A percentile compares a stretch with the other conserved stretches of the same genome.
Conservation (phyloP, 2,888 invertebrate genomes). For the Trachelus troglodyta region DNA sequence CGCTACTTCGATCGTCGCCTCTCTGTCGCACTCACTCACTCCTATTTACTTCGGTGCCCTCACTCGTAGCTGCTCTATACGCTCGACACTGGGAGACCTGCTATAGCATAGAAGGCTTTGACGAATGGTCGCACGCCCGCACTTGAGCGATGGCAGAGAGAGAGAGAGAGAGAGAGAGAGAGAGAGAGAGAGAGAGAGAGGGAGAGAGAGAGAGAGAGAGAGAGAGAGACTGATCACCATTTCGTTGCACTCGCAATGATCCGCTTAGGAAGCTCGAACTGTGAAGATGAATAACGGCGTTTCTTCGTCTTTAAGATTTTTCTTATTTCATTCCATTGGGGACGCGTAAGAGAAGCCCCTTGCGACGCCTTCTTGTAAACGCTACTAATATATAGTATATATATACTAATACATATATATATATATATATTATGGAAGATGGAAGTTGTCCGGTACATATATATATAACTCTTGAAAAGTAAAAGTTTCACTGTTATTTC, state of each 20-base stretch:
- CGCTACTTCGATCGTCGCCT: not conserved
- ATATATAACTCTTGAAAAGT: too few species aligned
- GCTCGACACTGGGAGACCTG: constrained; percentile 16
- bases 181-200: constrained; percentile 13
- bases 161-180: not conserved
- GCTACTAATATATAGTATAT: too few species aligned
- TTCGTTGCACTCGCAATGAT: constrained; percentile 15
- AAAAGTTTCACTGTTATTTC: too few species aligned
- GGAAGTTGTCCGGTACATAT: too few species aligned
- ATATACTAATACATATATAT: too few species aligned
- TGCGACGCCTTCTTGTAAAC: not conserved
- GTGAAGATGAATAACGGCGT: constrained; percentile 8
- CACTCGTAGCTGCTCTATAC: constrained; percentile 22
- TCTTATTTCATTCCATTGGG: constrained; percentile 2
- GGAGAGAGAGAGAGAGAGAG: constrained; percentile 2
- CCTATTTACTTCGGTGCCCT: not conserved
- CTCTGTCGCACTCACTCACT: constrained; percentile 4
- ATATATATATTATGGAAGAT: too few species aligned
- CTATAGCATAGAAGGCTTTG: constrained; percentile 17
- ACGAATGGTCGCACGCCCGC: constrained; percentile 22
- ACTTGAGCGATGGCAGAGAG: constrained; percentile 13
- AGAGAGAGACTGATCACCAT: constrained; percentile 22
- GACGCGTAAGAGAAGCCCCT: constrained; percentile 1
- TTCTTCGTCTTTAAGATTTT: not conserved
- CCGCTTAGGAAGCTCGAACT: constrained; percentile 1